Evolutionary conservation across 2,113 vertebrate species (phyloP).

Genomic region (Xerus inauris): DNA sequence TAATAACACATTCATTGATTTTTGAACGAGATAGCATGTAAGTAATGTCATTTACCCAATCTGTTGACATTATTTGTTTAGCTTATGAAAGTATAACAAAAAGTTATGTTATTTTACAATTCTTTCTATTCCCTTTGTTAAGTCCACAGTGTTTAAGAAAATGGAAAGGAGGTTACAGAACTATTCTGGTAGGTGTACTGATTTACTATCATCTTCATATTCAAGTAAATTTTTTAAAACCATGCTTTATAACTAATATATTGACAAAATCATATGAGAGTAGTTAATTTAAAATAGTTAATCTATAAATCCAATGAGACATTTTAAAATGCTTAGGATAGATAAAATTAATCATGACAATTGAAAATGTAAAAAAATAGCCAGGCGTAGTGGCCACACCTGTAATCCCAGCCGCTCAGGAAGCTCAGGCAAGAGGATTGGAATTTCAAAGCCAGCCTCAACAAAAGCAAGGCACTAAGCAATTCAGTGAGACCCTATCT

Average conservation of each 20-base stretch:
- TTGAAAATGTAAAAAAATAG: slow-evolving; percentile 21
- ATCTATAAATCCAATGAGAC: background rate
- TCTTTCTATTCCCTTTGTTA: background rate
- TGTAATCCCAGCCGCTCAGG: too few species aligned
- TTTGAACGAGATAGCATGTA: background rate
- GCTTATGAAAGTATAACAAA: background rate
- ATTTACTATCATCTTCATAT: background rate
- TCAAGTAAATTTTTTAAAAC: background rate
- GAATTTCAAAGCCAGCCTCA: too few species aligned
- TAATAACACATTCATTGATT: background rate
- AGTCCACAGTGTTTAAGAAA: background rate
- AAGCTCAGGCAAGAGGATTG: too few species aligned
- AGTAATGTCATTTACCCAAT: background rate
- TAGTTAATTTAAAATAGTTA: background rate
- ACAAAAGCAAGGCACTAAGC: too few species aligned
- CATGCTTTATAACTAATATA: background rate
- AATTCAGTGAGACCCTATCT: too few species aligned
- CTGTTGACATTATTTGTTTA: background rate
- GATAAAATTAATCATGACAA: background rate
- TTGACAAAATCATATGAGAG: background rate
- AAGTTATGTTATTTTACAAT: background rate
- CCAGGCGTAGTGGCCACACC: too few species aligned
- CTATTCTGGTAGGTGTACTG: background rate
- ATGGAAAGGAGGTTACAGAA: background rate
- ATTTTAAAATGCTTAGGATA: background rate